phyloP scores from a whole-genome alignment of 2,113 vertebrate species.

The Campylomormyrus tamandua region DNA sequence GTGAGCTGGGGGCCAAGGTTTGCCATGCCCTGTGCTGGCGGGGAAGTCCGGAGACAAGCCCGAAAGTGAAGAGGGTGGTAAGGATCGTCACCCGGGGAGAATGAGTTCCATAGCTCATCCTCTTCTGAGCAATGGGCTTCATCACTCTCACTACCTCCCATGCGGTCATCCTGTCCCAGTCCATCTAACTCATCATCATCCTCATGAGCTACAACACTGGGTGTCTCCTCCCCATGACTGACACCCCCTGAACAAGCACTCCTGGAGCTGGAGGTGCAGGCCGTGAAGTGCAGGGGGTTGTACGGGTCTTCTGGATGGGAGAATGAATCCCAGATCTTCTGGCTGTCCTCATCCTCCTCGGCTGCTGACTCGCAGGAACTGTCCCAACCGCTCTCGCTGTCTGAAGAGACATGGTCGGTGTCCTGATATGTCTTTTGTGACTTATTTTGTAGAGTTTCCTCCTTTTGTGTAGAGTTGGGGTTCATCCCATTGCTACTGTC shows the following conservation, averaged over 20 bases:
- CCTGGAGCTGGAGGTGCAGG: constrained; percentile 27
- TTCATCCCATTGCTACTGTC: neutral
- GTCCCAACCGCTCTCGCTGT: constrained; percentile 60
- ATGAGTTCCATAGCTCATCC: constrained; percentile 54
- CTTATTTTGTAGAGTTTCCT: constrained; percentile 20
- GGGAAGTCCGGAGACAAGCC: constrained; percentile 45
- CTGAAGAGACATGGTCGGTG: constrained; percentile 45
- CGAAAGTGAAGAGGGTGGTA: constrained; percentile 64
- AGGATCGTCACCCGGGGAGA: constrained; percentile 49
- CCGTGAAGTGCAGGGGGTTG: constrained; percentile 62
- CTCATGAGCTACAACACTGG: neutral
- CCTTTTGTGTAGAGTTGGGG: neutral
- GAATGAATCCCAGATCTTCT: constrained; percentile 60
- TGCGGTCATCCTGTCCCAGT: constrained; percentile 29
- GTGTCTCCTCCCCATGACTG: neutral
- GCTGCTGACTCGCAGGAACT: constrained; percentile 50
- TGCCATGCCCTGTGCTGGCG: neutral
- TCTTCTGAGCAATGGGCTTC: constrained; percentile 32
- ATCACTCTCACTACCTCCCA: constrained; percentile 33
- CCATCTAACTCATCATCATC: constrained; percentile 4
- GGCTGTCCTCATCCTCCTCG: constrained; percentile 53
- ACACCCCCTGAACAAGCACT: neutral
- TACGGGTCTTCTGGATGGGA: constrained; percentile 53
- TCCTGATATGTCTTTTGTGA: constrained; percentile 24
- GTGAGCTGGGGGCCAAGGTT: neutral